Evolutionary conservation across 2,888 invertebrate species (phyloP), one percentile per base, ranked within the genome.

Genomic region (Cheilosia urbana): DNA sequence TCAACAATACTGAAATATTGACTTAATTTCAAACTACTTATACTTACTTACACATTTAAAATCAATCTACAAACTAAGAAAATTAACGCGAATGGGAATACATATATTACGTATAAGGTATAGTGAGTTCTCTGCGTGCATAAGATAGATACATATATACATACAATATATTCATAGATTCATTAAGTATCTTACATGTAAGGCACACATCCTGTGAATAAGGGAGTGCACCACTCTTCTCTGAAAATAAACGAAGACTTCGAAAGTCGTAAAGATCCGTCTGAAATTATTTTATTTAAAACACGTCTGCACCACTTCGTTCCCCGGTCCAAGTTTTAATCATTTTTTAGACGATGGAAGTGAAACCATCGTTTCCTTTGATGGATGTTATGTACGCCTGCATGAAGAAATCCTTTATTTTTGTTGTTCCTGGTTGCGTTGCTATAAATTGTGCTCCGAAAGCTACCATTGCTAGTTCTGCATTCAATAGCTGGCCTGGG

Each of bases 201-300:
- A 65, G 65, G 21, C 40, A 24, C 47, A 65, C 17, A 47, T 65
- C 27, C 40, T 57, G 37, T 45, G 40, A 55, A 53, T 7, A 45
- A 53, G 45, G 57, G 51, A 55, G 55, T 63, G 73, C n/a, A 68
- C 21, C 57, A 68, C 34, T 69, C 51, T 69, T 19, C 47, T 47
- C 37, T 45, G 58, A 34, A 42, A 49, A 53, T 60, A 60, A 66
- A 76, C 42, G 17, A 68, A 60, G 40, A 58, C 68, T 68, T 66
- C 40, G 30, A 66, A 68, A 77, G 76, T 77, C 76, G 60, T 77
- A 77, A 77, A 77, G 60, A 68, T 60, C 34, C 76, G 68, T 60
- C 76, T 77, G 68, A 60, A 77, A 68, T 68, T 68, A 77, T 68
- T 77, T 77, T 60, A 77, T 77, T 77, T 77, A 68, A 77, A 68